phyloP scores from a whole-genome alignment of 2,113 vertebrate genomes.

The Paratilapia polleni region DNA sequence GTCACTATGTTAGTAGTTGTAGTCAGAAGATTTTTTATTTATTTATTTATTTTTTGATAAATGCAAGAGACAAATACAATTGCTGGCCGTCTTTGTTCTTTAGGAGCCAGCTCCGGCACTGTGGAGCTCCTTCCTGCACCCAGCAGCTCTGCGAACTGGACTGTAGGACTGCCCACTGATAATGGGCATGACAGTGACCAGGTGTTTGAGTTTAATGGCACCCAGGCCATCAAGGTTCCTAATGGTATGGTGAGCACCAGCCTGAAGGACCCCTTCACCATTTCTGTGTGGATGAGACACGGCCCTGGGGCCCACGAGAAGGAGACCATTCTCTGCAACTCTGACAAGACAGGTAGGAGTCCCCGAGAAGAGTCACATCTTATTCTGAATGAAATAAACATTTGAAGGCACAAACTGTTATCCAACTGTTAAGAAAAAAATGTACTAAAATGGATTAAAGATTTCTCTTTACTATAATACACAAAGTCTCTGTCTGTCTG shows the following conservation, averaged over 20 bases:
- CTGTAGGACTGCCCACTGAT: slow-evolving; percentile 90
- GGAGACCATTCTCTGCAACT: slow-evolving; percentile 95
- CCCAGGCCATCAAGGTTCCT: slow-evolving; percentile 91
- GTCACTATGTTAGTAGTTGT: background rate
- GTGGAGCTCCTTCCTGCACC: slow-evolving; percentile 93
- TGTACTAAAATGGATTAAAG: background rate
- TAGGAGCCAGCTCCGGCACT: slow-evolving; percentile 88
- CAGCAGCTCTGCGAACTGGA: slow-evolving; percentile 91
- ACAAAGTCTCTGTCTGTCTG: background rate
- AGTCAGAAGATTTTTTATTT: background rate
- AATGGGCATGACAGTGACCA: slow-evolving; percentile 98
- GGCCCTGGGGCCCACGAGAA: slow-evolving; percentile 90
- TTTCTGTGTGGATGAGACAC: slow-evolving; percentile 97
- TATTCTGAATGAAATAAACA: background rate
- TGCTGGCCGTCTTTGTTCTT: background rate
- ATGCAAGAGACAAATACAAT: background rate
- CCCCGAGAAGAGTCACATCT: background rate
- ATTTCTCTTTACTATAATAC: background rate
- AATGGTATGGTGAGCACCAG: slow-evolving; percentile 86
- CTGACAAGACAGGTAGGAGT: slow-evolving; percentile 90
- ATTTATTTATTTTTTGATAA: background rate
- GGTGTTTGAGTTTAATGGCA: slow-evolving; percentile 98
- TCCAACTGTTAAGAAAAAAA: fast-evolving
- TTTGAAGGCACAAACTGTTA: background rate
- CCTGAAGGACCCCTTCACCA: slow-evolving; percentile 90